Base-by-base conservation (phyloP, 2,888 invertebrate genomes). In the Oligia latruncula region DNA sequence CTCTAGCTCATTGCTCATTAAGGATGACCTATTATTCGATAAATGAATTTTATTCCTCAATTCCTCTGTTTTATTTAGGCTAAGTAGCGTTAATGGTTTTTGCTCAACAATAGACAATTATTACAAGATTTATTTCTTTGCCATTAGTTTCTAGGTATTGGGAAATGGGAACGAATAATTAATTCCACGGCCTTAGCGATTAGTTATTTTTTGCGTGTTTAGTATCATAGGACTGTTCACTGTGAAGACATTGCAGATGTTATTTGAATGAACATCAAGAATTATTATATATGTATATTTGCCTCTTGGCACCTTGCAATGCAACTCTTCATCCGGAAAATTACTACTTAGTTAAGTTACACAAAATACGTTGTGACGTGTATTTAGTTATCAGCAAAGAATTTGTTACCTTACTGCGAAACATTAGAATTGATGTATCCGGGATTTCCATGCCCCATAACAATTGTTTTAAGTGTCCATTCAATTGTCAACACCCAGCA, bases 141-240 rank as follows among this genome's bases (percentile, higher is more conserved):
- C 70, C 70, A 76, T 80, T 75, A 1, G 64, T 79, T 82, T 82
- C 78, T 77, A 76, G 71, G 80, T 82, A 83, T 81, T 68, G 65
- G 74, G 83, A 85, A 90, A 89, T 85, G 81, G 64, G 87, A 86
- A 83, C 83, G 73, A 76, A 77, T 87, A 79, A 87, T 88, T 82
- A 81, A 82, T 75, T 77, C 71, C 64, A 76, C 72, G 80, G 71
- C 77, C 83, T 84, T 70, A 52, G 64, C 67, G 67, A 68, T 80
- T 77, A 49, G 29, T 81, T 73, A 65, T 75, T 79, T 71, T 67
- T 78, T 23, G 71, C 70, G 55, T 62, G 60, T 77, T 77, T 58
- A 75, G 52, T 87, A 77, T 67, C 62, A 75, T 13, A 60, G 64
- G 49, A 67, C 55, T 46, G 64, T 58, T 6, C 17, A 60, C 29